These are phyloP conservation scores for Monarcha castaneiventris DNA, from an alignment of 2,113 vertebrate genomes.

Conservation along the genomic window DNA sequence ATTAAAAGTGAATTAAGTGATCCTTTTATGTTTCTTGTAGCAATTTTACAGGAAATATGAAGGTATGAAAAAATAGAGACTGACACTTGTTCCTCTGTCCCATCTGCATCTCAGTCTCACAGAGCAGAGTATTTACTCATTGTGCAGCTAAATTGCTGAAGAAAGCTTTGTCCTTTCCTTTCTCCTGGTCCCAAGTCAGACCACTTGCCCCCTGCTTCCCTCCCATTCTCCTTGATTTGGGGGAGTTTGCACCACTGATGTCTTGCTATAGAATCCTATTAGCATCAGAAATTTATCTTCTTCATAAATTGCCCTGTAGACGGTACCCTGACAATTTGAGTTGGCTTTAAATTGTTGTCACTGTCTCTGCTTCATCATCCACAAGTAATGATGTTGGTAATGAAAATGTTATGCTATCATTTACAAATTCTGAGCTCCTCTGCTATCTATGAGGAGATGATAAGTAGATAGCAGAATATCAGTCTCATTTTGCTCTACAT, in stretches of 20 bases:
- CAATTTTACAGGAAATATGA: background rate
- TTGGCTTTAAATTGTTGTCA: constrained; percentile 40
- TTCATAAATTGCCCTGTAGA: background rate
- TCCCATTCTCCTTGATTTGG: background rate
- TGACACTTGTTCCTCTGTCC: background rate
- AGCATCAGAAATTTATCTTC: constrained; percentile 12
- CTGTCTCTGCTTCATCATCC: constrained; percentile 31
- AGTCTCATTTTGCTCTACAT: background rate
- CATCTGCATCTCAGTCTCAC: background rate
- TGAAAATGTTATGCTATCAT: constrained; percentile 40
- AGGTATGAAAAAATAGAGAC: background rate
- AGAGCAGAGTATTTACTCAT: background rate
- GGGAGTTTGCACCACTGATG: background rate
- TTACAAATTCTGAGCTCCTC: background rate
- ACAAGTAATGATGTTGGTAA: constrained; percentile 43
- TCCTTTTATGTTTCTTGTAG: background rate
- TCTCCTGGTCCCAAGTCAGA: background rate
- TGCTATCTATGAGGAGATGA: background rate
- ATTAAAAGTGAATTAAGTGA: background rate
- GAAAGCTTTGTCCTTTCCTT: background rate
- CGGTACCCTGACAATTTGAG: background rate
- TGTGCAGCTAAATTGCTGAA: background rate
- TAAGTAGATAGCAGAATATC: background rate
- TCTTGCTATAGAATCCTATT: background rate
- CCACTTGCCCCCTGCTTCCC: background rate